These are phyloP conservation scores for Nerophis lumbriciformis DNA, from an alignment of 2,113 vertebrate genomes.

Conservation along the genomic window DNA sequence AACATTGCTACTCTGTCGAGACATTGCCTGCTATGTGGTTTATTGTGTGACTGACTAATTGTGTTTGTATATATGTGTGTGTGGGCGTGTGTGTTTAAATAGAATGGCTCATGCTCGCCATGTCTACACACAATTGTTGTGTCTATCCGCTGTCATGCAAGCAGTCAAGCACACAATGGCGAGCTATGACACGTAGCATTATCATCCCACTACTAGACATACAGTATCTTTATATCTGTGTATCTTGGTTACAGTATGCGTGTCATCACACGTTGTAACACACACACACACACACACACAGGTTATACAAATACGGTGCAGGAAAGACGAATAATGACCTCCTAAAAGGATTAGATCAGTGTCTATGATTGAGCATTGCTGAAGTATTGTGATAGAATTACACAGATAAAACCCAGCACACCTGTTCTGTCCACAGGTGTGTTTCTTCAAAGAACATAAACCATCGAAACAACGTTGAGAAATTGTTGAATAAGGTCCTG, in stretches of 20 bases:
- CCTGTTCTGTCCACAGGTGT: slow-evolving; percentile 37
- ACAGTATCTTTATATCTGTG: slow-evolving; percentile 8
- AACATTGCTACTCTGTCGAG: neutral
- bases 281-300: slow-evolving; percentile 24
- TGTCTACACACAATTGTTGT: slow-evolving; percentile 23
- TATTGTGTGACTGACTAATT: slow-evolving; percentile 1
- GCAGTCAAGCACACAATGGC: slow-evolving; percentile 12
- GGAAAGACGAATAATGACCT: slow-evolving; percentile 2
- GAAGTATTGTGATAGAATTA: slow-evolving; percentile 32
- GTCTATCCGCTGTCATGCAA: slow-evolving; percentile 12
- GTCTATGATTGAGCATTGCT: slow-evolving; percentile 12
- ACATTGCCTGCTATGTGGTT: slow-evolving; percentile 2
- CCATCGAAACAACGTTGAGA: too few relatives aligned
- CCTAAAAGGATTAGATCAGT: slow-evolving; percentile 6
- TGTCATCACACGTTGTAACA: slow-evolving; percentile 40
- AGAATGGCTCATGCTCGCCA: slow-evolving; percentile 21
- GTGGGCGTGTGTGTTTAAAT: slow-evolving; percentile 7
- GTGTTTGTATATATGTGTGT: neutral
- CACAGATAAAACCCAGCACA: slow-evolving; percentile 26
- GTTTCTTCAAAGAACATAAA: neutral
- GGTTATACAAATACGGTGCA: neutral
- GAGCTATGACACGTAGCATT: slow-evolving; percentile 23
- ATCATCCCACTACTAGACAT: neutral
- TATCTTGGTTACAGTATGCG: slow-evolving; percentile 39
- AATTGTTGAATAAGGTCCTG: too few relatives aligned